A percentile compares a stretch with the other conserved stretches of the same genome.
Evolutionary conservation across 2,797 vertebrate genomes (phyloP).

Genomic region (Euthynnus affinis): DNA sequence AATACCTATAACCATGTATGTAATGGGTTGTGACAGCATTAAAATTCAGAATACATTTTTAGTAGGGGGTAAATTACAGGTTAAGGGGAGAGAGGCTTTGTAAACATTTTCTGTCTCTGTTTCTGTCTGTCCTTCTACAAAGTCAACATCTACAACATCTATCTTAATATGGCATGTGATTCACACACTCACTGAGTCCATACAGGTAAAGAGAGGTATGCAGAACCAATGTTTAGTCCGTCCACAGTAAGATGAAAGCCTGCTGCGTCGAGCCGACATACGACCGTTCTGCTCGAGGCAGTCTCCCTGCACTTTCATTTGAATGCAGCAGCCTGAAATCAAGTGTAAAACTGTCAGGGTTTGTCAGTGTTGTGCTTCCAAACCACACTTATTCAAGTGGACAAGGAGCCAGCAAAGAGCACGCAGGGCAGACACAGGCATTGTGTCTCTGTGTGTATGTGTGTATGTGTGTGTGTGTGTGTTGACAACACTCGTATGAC

Average conservation of each 20-base stretch:
- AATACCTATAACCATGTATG: not conserved
- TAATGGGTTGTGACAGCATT: not conserved
- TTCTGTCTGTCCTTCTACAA: slow-evolving; percentile 13
- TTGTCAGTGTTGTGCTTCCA: slow-evolving; percentile 83
- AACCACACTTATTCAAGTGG: slow-evolving; percentile 82
- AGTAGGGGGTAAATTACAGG: not conserved
- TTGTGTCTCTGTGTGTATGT: slow-evolving; percentile 25
- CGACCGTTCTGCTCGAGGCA: slow-evolving; percentile 57
- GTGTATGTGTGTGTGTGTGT: slow-evolving; percentile 25
- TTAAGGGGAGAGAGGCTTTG: slow-evolving; percentile 4
- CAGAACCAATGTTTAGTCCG: slow-evolving; percentile 25
- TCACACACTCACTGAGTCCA: slow-evolving; percentile 14
- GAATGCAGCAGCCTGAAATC: slow-evolving; percentile 77
- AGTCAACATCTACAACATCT: not conserved
- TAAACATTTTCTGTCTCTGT: slow-evolving; percentile 2
- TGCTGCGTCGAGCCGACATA: slow-evolving; percentile 33
- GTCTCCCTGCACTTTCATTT: slow-evolving; percentile 63
- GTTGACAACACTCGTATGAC: slow-evolving; percentile 39
- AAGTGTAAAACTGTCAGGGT: slow-evolving; percentile 87
- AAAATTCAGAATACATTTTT: not conserved
- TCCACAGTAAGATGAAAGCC: slow-evolving; percentile 51
- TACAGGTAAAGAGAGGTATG: slow-evolving; percentile 14
- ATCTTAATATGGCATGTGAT: not conserved
- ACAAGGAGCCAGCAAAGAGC: slow-evolving; percentile 86
- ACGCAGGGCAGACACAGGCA: slow-evolving; percentile 57